A percentile compares a stretch with the other conserved stretches of the same genome.
Conservation (phyloP, 2,888 invertebrate genomes). For the Gryllus longicercus region DNA sequence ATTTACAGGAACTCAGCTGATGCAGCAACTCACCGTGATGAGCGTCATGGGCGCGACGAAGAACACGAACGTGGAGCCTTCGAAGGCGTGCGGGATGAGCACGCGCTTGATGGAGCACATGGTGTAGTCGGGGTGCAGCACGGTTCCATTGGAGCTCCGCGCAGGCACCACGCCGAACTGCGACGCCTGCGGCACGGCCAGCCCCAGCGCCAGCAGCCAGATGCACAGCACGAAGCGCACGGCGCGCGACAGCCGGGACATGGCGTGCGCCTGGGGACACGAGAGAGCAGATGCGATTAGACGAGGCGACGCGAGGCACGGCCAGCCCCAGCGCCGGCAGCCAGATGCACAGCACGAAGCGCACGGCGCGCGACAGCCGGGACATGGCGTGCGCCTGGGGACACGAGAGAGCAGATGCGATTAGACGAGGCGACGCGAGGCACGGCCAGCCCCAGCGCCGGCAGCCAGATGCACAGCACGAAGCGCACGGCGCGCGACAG, state of each 20-base stretch:
- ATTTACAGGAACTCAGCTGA: no score
- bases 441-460: no score
- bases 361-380: constrained; percentile 74
- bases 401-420: no score
- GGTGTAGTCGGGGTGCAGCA: constrained; percentile 46
- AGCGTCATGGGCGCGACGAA: constrained; percentile 60
- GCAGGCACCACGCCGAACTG: constrained; percentile 66
- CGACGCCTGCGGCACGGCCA: constrained; percentile 74
- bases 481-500: no score
- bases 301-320: no score
- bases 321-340: constrained; percentile 66
- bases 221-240: constrained; percentile 68
- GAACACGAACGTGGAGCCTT: constrained; percentile 56
- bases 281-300: no score
- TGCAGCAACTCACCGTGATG: constrained; percentile 46
- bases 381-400: no score
- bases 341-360: constrained; percentile 73
- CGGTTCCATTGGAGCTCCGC: constrained; percentile 45
- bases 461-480: no score
- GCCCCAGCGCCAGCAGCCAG: constrained; percentile 72
- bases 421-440: no score
- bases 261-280: background rate
- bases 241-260: constrained; percentile 79
- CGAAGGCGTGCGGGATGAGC: constrained; percentile 51
- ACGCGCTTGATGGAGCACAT: constrained; percentile 46